Evolutionary conservation across 92 coral and sea anemone genomes (phyloP).

Genomic region (Chrysogorgia sp.): DNA sequence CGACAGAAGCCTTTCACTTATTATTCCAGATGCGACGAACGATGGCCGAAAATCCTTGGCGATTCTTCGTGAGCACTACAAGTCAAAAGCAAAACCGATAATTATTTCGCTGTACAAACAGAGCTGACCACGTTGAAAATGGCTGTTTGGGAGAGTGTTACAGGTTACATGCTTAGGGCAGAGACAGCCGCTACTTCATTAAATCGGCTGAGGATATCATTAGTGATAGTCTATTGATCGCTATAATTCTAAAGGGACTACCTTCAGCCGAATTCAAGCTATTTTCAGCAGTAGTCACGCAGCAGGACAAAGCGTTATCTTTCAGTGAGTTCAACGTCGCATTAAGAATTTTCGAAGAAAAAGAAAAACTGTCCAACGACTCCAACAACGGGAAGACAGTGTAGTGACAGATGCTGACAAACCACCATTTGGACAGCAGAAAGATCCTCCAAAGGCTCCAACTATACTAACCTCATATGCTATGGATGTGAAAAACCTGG

Average conservation of each 20-base stretch:
- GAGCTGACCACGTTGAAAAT: conserved; percentile 18
- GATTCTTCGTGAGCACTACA: conserved; percentile 18
- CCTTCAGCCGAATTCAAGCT: conserved; percentile 23
- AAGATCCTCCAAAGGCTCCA: too few relatives aligned
- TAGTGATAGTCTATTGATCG: conserved; percentile 11
- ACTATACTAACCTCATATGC: neutral
- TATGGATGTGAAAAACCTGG: conserved; percentile 30
- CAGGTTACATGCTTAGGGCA: conserved; percentile 12
- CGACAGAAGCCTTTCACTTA: conserved; percentile 27
- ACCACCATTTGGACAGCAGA: too few relatives aligned
- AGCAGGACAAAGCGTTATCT: conserved; percentile 37
- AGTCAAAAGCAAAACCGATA: conserved; percentile 8
- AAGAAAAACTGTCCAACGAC: conserved; percentile 19
- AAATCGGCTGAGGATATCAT: conserved; percentile 32
- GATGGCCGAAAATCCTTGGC: conserved; percentile 23
- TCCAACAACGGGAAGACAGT: conserved; percentile 1
- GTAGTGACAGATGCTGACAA: neutral
- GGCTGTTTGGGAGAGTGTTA: conserved; percentile 8
- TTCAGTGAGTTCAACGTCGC: conserved; percentile 40
- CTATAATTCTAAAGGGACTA: conserved; percentile 28
- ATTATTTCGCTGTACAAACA: neutral
- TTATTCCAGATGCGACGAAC: conserved; percentile 24
- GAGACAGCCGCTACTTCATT: conserved; percentile 12
- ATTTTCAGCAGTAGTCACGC: conserved; percentile 32
- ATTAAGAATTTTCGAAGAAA: conserved; percentile 23